Evolutionary conservation across 2,797 vertebrate genomes (phyloP).

Genomic region (Choloepus didactylus): DNA sequence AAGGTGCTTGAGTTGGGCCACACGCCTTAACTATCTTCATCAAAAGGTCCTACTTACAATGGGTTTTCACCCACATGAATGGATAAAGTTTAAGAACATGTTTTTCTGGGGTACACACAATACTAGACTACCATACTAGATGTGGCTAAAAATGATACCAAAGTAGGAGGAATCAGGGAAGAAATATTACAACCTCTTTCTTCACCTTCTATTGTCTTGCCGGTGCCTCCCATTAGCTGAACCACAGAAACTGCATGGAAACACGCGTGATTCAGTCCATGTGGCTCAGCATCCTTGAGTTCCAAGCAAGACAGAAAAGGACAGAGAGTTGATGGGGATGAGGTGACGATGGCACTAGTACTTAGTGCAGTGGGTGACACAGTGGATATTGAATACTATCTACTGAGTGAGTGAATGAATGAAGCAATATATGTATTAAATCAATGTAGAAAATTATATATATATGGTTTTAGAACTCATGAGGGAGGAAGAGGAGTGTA

Average conservation of each 20-base stretch:
- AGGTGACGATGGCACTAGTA: fast-evolving
- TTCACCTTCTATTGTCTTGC: background rate
- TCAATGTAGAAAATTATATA: background rate
- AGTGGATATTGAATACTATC: background rate
- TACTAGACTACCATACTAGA: too few species aligned
- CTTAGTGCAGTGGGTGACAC: background rate
- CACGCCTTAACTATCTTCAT: too few species aligned
- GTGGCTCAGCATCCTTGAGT: background rate
- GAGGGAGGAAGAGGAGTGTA: background rate
- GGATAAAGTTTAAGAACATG: too few species aligned
- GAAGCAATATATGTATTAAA: too few species aligned
- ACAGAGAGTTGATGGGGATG: background rate
- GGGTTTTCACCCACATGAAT: too few species aligned
- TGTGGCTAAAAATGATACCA: background rate
- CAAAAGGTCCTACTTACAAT: too few species aligned
- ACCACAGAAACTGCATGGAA: background rate
- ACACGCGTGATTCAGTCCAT: fast-evolving
- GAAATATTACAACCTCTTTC: background rate
- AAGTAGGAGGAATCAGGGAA: too few species aligned
- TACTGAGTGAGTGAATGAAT: background rate
- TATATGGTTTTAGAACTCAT: background rate
- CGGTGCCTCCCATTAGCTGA: background rate
- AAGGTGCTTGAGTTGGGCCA: too few species aligned
- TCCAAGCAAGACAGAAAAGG: background rate
- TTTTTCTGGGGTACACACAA: too few species aligned